A percentile compares a stretch with the other conserved stretches of the same genome.
These are phyloP conservation scores for Mungos mungo DNA, from an alignment of 2,113 vertebrate species.

Conservation along the genomic window DNA sequence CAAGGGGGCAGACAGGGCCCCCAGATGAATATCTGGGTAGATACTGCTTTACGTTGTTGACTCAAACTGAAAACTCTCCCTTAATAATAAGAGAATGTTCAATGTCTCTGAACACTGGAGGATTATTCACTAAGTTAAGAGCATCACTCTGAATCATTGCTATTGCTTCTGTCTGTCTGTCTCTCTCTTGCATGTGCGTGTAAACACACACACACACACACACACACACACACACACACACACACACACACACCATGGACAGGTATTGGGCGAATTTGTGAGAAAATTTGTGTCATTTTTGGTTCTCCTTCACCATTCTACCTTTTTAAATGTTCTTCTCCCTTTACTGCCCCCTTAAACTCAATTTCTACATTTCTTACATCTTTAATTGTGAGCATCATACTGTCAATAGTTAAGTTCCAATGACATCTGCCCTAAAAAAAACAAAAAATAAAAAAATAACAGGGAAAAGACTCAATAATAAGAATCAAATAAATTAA, in stretches of 20 bases:
- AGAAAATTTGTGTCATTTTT: background rate
- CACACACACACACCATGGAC: background rate
- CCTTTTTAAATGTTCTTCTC: background rate
- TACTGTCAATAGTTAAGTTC: background rate
- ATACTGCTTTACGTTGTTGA: background rate
- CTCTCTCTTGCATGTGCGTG: background rate
- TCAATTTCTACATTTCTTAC: background rate
- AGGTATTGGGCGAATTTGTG: background rate
- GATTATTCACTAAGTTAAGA: background rate
- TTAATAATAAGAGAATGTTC: background rate
- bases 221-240: background rate
- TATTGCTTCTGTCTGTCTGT: background rate
- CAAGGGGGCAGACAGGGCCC: background rate
- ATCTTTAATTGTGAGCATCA: background rate
- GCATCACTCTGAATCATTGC: background rate
- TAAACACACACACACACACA: background rate
- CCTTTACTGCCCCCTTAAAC: background rate
- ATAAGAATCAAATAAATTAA: background rate
- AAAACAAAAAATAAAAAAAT: background rate
- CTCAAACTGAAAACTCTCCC: background rate
- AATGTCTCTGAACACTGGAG: background rate
- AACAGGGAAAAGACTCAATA: no score
- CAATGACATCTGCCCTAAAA: background rate
- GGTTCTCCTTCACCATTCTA: background rate
- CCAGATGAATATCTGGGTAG: background rate